Conservation (phyloP, 2,888 invertebrate species). For the Leucania comma region DNA sequence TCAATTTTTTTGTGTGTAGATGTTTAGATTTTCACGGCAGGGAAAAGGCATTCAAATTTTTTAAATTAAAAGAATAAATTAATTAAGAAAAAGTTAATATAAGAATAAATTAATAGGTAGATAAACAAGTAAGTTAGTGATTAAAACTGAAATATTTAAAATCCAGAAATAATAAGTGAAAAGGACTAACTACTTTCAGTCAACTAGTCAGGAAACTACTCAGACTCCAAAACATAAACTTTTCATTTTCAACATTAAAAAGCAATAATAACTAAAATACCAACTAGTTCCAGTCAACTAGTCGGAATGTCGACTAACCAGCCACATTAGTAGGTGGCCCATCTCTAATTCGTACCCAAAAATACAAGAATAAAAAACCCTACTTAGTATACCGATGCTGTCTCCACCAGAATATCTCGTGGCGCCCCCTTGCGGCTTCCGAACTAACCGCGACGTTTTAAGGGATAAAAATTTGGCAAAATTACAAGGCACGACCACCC, state of each 20-base stretch:
- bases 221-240: no score
- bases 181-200: background rate
- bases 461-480: slow-evolving; percentile 89
- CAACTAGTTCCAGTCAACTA: background rate
- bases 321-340: background rate
- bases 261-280: no score
- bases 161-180: background rate
- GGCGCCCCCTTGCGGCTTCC: slow-evolving; percentile 71
- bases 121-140: no score
- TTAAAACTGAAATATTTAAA: no score
- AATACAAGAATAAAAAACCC: slow-evolving; percentile 76
- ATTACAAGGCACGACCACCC: slow-evolving; percentile 89
- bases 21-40: no score
- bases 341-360: slow-evolving; percentile 19
- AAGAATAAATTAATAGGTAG: no score
- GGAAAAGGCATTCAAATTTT: no score
- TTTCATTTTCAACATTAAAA: no score
- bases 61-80: no score
- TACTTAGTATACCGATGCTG: slow-evolving; percentile 78
- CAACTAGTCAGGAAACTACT: background rate
- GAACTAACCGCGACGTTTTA: slow-evolving; percentile 79
- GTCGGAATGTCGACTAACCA: background rate
- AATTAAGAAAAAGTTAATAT: no score
- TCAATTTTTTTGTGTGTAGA: no score
- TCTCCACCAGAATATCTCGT: slow-evolving; percentile 74